Evolutionary conservation across 2,888 invertebrate genomes (phyloP).

Genomic region (Mayetiola destructor): DNA sequence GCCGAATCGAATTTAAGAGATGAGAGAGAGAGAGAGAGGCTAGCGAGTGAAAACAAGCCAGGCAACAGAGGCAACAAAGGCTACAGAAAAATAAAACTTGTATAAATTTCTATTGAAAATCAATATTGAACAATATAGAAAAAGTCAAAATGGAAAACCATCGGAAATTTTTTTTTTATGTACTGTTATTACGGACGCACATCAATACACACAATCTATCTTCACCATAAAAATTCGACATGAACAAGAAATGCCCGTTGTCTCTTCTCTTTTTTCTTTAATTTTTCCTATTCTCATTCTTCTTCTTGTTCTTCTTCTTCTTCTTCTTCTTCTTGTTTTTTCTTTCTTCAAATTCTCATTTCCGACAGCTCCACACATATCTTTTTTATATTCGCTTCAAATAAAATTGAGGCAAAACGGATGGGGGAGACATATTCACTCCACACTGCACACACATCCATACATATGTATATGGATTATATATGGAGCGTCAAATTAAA

Average conservation of each 20-base stretch:
- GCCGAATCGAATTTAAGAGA: no score
- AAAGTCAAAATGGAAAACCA: not conserved
- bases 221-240: no score
- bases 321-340: not conserved
- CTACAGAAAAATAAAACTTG: not conserved
- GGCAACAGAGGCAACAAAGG: not conserved
- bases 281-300: not conserved
- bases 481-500: conserved; percentile 11
- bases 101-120: conserved; percentile 12
- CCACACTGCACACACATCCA: not conserved
- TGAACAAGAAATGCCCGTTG: no score
- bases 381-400: not conserved
- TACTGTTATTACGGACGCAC: conserved; percentile 5
- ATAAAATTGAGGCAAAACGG: not conserved
- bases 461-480: no score
- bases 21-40: not conserved
- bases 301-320: not conserved
- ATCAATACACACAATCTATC: no score
- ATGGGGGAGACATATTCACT: not conserved
- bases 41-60: not conserved
- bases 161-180: conserved; percentile 5
- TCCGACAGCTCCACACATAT: not conserved
- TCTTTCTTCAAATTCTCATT: not conserved
- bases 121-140: conserved; percentile 7
- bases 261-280: no score